Evolutionary conservation across 1,140 invertebrate genomes (phyloP), one percentile per base, ranked within the genome.

Genomic region (Sycophila sp.): DNA sequence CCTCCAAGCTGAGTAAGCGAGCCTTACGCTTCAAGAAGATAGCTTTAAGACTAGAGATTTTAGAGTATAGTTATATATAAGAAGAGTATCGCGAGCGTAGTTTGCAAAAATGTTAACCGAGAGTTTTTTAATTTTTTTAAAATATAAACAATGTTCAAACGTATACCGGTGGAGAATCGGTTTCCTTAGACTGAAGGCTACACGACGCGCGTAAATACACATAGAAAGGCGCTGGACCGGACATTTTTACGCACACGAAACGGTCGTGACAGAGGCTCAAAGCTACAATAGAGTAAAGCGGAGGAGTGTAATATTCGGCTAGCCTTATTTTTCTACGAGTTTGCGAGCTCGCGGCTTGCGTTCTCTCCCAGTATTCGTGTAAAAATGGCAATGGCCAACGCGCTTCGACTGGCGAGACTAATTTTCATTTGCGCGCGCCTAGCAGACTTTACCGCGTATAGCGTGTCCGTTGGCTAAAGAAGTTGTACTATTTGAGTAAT

Each of bases 1-100:
- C 83, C 83, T 85, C 75, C 75, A 83, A 84, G 83, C 82, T 83
- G 81, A 85, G 81, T 83, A 84, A 83, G 83, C 82, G 82, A 85
- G 83, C 83, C 83, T 85, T 85, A 85, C 77, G 67, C 60, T 53
- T 53, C 60, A 68, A 59, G 19, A 53, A 47, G 49, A 66, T 63
- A 60, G 34, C 70, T 67, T 64, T 67, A 55, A 70, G 53, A 68
- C 40, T 68, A 70, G 69, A 70, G 69, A 70, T 70, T 64, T 8
- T 70, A 64, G 68, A 69, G 3, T 63, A 69, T 62, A 64, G 24
- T 22, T 60, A 60, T 60, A 60, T 26, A 42, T 4, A 38, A n/a
- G n/a, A n/a, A n/a, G n/a, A n/a, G n/a, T n/a, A n/a, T n/a, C n/a
- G n/a, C n/a, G n/a, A n/a, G n/a, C n/a, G n/a, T n/a, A n/a, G n/a